Base-by-base conservation (phyloP, 1,140 invertebrate species). In the Zaprionus inermis region DNA sequence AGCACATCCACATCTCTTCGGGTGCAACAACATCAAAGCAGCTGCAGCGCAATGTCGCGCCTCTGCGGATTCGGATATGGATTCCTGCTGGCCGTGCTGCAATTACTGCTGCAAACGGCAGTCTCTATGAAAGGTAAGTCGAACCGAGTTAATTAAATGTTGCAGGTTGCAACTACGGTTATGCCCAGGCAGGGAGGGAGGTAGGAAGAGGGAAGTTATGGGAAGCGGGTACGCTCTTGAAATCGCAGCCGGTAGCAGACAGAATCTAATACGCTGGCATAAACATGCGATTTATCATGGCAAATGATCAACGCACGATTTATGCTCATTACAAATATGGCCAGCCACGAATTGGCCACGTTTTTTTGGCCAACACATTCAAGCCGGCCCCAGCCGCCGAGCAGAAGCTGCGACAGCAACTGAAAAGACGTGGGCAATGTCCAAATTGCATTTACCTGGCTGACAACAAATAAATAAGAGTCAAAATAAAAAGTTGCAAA, bases 241-340 rank as follows among this genome's bases (percentile, higher is more conserved):
- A 67, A 18, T 24, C 24, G 76, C 79, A 75, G 75, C 58, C 78
- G 72, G 80, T 70, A 79, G 79, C 76, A 56, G 55, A 70, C 73
- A 74, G 80, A 90, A 89, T 72, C 73, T 90, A 90, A 89, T 89
- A 84, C 84, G 18, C 30, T 14, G 32, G 72, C 82, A 88, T 88
- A 88, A 88, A 90, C 84, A 79, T 82, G 60, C 78, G 85, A 90
- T 89, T 89, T 89, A 89, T 89, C 84, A 88, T 89, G 80, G 78
- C 84, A 89, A 89, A 89, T 84, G 85, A 89, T 89, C 85, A 89
- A 89, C 84, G 84, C 84, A 89, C 84, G 84, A 89, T 89, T 84
- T 90, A 89, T 84, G 85, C 85, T 88, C 84, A 88, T 89, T 89
- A 89, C 84, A 89, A 88, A 88, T 88, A 89, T 89, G 84, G 84